Evolutionary conservation across 1,140 invertebrate species (phyloP), one percentile per base, ranked within the genome.

Genomic region (Carposina sasakii): DNA sequence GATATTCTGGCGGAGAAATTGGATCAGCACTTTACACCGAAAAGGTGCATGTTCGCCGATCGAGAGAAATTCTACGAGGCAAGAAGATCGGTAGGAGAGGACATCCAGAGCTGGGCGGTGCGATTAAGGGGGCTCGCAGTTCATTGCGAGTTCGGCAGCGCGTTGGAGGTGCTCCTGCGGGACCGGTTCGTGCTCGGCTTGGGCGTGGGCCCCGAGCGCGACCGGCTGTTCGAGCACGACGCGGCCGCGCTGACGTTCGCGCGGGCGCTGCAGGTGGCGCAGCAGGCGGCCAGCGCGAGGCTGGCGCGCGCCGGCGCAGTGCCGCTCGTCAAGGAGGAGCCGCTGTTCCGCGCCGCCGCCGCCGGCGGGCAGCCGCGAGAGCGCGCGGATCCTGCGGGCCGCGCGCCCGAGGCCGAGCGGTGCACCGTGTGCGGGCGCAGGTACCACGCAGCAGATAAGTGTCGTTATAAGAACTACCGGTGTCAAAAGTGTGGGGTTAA

Each of bases 141-240:
- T 4, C 17, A 31, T 19, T 47, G 44, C 17, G 34, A 47, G 12
- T 47, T 48, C 19, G 46, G 46, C 12, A 40, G 2, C 2, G 34
- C 24, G 2, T 17, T 48, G 34, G 46, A 48, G 19, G 16, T 20
- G 21, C 13, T 13, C 2, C 23, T 48, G 2, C 20, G 22, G 2
- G 46, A 48, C 17, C 22, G 36, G 17, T 48, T 48, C 36, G 46
- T 41, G 9, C 36, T 48, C 3, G 46, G 46, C 16, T 28, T 47
- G 5, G 19, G 13, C 3, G 5, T 36, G 13, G 46, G 24, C 8
- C 24, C 46, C n/a, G 36, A 39, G 15, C 20, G 46, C 3, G 36
- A 48, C 24, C 19, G 23, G 12, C 36, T 48, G 2, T 48, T 39
- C 24, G 37, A 26, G 23, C 2, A 24, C 13, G 36, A 48, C 15